phyloP scores from a whole-genome alignment of 1,140 invertebrate genomes.

The Bombus consobrinus region DNA sequence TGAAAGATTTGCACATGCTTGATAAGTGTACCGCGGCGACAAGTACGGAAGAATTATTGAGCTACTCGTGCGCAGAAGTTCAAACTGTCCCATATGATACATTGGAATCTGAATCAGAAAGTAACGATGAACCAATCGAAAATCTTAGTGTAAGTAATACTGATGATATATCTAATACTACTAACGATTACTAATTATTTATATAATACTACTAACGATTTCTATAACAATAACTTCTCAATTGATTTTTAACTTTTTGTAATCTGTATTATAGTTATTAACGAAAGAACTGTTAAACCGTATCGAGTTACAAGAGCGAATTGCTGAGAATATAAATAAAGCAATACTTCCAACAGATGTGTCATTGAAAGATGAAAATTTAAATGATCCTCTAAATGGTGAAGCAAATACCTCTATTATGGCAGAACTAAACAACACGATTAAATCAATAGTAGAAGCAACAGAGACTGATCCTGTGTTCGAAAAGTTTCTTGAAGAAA shows the following conservation, averaged over 20 bases:
- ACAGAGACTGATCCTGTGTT: constrained; percentile 82
- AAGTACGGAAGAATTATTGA: constrained; percentile 76
- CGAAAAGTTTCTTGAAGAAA: constrained; percentile 79
- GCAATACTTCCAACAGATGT: constrained; percentile 73
- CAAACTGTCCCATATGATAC: constrained; percentile 76
- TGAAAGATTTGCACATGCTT: not conserved
- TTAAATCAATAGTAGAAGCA: constrained; percentile 77
- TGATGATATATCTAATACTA: too few species aligned
- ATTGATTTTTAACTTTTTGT: not conserved
- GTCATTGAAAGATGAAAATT: constrained; percentile 65
- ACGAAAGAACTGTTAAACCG: constrained; percentile 79
- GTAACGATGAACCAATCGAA: constrained; percentile 76
- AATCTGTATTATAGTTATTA: constrained; percentile 67
- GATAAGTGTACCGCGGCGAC: constrained; percentile 76
- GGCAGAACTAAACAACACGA: constrained; percentile 77
- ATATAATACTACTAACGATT: not conserved
- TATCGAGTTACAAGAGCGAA: constrained; percentile 81
- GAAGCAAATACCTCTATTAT: constrained; percentile 77
- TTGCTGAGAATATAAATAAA: constrained; percentile 83
- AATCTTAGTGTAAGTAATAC: constrained; percentile 77
- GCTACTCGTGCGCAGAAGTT: constrained; percentile 74
- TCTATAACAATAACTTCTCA: too few species aligned
- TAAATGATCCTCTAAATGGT: constrained; percentile 58
- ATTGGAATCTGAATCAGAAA: constrained; percentile 69
- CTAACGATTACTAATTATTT: not conserved